A percentile compares a stretch with the other conserved stretches of the same genome.
These are phyloP conservation scores for Cebus imitator DNA, from an alignment of 2,113 vertebrate species.

Conservation along the genomic window DNA sequence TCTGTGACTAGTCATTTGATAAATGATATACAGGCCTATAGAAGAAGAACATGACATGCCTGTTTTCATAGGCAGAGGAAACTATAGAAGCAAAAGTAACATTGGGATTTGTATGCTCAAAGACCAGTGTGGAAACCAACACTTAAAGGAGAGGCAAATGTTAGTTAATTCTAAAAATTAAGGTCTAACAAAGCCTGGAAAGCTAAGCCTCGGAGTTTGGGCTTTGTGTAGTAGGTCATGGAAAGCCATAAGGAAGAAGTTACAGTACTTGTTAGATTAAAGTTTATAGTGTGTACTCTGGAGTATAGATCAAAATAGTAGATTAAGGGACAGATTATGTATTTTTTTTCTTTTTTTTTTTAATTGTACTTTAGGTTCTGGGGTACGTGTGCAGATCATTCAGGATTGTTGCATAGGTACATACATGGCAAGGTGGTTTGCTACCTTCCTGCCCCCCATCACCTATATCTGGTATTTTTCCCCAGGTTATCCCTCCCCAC, in stretches of 20 bases:
- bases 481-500: too few species aligned
- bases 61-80: constrained; percentile 28
- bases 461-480: too few species aligned
- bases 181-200: constrained; percentile 14
- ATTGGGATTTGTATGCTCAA: not conserved
- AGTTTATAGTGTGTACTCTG: not conserved
- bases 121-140: not conserved
- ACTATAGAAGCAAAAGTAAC: not conserved
- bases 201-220: not conserved
- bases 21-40: not conserved
- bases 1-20: constrained; percentile 24
- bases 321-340: not conserved
- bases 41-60: constrained; percentile 5
- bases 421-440: too few species aligned
- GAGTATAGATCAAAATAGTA: not conserved
- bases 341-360: too few species aligned
- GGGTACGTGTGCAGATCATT: too few species aligned
- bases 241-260: constrained; percentile 13
- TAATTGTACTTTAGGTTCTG: too few species aligned
- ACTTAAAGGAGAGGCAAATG: not conserved
- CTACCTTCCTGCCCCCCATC: too few species aligned
- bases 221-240: not conserved
- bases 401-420: too few species aligned
- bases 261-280: not conserved
- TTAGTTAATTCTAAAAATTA: constrained; percentile 45